These are phyloP conservation scores for Lepidocyrtoides sp. DNA, from an alignment of 2,888 invertebrate genomes.

Conservation along the genomic window DNA sequence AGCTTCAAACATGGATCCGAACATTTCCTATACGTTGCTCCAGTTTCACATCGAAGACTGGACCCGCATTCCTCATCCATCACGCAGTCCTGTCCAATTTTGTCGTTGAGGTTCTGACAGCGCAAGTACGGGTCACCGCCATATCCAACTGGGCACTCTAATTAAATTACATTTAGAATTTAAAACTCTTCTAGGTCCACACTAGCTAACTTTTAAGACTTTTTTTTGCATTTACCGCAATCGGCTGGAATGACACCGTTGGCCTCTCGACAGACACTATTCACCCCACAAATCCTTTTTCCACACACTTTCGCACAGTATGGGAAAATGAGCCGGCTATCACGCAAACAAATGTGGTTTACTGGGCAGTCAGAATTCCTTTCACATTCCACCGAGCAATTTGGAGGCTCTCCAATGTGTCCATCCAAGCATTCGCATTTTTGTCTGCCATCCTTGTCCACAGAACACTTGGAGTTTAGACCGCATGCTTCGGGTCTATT, in stretches of 20 bases:
- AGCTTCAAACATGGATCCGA: conserved; percentile 86
- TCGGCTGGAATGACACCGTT: conserved; percentile 70
- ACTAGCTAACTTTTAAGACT: too few species aligned
- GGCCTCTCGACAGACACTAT: conserved; percentile 69
- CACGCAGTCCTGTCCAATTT: conserved; percentile 71
- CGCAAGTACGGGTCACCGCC: conserved; percentile 75
- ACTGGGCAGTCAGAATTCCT: conserved; percentile 74
- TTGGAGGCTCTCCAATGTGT: conserved; percentile 70
- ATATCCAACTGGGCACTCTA: conserved; percentile 70
- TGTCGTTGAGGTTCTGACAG: conserved; percentile 69
- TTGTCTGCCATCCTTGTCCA: conserved; percentile 65
- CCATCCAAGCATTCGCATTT: conserved; percentile 76
- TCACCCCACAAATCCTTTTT: conserved; percentile 73
- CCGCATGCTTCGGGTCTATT: conserved; percentile 71
- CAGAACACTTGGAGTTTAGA: conserved; percentile 55
- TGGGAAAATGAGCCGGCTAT: conserved; percentile 61
- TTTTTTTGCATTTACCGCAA: too few species aligned
- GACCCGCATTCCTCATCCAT: conserved; percentile 77
- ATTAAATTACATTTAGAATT: too few species aligned
- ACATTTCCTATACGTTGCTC: conserved; percentile 83
- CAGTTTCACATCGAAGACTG: conserved; percentile 78
- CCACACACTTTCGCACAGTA: conserved; percentile 80
- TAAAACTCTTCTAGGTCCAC: too few species aligned
- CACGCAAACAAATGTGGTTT: conserved; percentile 57
- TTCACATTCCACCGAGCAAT: conserved; percentile 71